Evolutionary conservation across 2,888 invertebrate species (phyloP).

Genomic region (Athrips mouffetella): DNA sequence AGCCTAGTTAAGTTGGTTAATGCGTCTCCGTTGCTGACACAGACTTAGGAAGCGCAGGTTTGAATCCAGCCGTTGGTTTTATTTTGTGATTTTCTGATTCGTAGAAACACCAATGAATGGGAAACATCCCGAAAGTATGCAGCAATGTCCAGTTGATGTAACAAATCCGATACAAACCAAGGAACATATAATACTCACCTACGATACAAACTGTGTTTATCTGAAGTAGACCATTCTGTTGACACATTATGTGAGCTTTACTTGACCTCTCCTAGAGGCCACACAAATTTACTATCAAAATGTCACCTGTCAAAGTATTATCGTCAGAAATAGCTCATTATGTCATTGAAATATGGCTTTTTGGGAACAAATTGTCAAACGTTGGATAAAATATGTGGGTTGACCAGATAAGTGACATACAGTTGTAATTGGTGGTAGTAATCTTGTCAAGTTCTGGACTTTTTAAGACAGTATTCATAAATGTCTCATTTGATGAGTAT

Average conservation of each 20-base stretch:
- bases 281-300: conserved; percentile 21
- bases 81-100: too few relatives aligned
- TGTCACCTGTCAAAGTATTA: conserved; percentile 15
- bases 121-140: too few relatives aligned
- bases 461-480: too few relatives aligned
- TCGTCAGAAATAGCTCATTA: conserved; percentile 12
- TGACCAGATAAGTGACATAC: background rate
- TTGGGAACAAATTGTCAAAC: background rate
- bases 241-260: conserved; percentile 26
- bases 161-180: too few relatives aligned
- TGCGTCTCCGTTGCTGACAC: too few relatives aligned
- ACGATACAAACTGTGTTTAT: conserved; percentile 22
- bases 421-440: background rate
- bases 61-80: too few relatives aligned
- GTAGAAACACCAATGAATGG: too few relatives aligned
- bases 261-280: conserved; percentile 17
- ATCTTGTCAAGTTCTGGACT: too few relatives aligned
- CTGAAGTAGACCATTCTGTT: conserved; percentile 25
- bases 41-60: too few relatives aligned
- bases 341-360: background rate
- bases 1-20: too few relatives aligned
- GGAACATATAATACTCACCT: background rate
- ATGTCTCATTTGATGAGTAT: too few relatives aligned
- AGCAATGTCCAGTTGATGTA: too few relatives aligned
- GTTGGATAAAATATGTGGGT: background rate